Evolutionary conservation across 2,888 invertebrate genomes (phyloP), one percentile per base, ranked within the genome.

Genomic region (Oligia strigilis): DNA sequence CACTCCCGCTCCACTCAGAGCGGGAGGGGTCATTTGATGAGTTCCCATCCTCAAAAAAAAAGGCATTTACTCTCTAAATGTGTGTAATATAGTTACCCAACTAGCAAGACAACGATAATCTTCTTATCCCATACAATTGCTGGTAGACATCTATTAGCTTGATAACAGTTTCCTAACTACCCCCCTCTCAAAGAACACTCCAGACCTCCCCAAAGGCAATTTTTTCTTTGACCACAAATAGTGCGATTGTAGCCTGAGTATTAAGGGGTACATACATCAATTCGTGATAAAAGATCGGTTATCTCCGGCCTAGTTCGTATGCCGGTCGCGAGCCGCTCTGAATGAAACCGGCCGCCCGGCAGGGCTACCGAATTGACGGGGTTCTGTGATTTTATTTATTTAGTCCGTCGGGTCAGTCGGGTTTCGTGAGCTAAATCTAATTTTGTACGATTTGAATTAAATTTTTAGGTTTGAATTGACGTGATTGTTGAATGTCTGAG

Each of bases 281-380:
- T 90, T 88, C 85, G 89, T 88, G 93, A 94, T 94, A 93, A 93
- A 92, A 92, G 92, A 94, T 94, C 92, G 91, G 90, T 90, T 93
- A 94, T 94, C 93, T 87, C 71, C 83, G 85, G 86, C 85, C 86
- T 87, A 84, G 86, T 90, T 89, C 85, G 90, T 90, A 90, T 90
- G 88, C 89, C 77, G 78, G 78, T 72, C 87, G 83, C 81, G 83
- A 86, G 82, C 55, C 81, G 70, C 62, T 72, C 70, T 78, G 80
- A 87, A 87, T 88, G 83, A 85, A 85, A 83, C 74, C 49, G 55
- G 58, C 62, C 62, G 72, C 67, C 81, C 71, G 69, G 65, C 80
- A 90, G 88, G 90, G 90, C 46, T 90, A 77, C 70, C 74, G 29
- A 60, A 72, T 49, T 11, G 67, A n/a, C 70, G 55, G 60, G 52